Evolutionary conservation across 2,797 vertebrate genomes (phyloP), one percentile per base, ranked within the genome.

Genomic region (Labroides dimidiatus): DNA sequence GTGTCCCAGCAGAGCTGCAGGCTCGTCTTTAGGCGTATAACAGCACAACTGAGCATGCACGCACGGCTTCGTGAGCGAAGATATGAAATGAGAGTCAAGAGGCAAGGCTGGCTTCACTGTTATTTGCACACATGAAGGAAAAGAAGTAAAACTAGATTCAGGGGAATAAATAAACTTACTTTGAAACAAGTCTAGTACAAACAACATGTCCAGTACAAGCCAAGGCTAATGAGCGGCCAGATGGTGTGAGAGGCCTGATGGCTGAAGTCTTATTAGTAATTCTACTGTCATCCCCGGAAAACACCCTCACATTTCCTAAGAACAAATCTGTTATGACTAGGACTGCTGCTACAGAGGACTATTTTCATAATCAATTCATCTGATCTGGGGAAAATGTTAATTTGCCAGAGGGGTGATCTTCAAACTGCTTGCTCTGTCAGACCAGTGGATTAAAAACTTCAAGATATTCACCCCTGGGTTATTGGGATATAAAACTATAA

Each of bases 221-320:
- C 56, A 50, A 42, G 57, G 80, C 84, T 86, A 88, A 89, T 82
- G 78, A 77, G 64, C 16, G 72, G 68, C 62, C 89, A 90, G 86
- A 88, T 87, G 84, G 87, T 84, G 80, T 49, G 72, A 77, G 60
- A 61, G 44, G 77, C 64, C 75, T 57, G 69, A 84, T 78, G 60
- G 56, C 72, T 74, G 64, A 61, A 74, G 76, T 67, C 84, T 86
- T 63, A 74, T 81, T 66, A 69, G 66, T 69, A 84, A 80, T 80
- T 86, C 75, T 68, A 43, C 62, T 76, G 70, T 75, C 69, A 72
- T 78, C 68, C 66, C 36, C 53, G 62, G 70, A 75, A 75, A 67
- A 59, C 56, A 67, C 50, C 77, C 69, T 72, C 69, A 57, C 51
- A 71, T 72, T 77, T 78, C 27, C 48, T 14, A 30, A 56, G 48